Conservation (phyloP, 2,888 invertebrate species). For the Flexamia atlantica region DNA sequence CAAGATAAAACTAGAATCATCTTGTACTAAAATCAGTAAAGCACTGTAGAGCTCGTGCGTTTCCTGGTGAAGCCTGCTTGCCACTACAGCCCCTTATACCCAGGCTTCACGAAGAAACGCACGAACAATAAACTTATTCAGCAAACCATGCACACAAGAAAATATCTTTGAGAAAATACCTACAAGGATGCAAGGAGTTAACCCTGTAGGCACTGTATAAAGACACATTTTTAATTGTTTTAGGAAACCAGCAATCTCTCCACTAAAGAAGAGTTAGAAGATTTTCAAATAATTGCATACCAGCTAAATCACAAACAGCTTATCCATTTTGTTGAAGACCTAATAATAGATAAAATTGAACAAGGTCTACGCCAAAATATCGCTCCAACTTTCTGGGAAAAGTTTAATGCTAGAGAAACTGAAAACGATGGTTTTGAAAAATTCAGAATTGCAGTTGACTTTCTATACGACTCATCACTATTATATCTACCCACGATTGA, state of each 20-base stretch:
- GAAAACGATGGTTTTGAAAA: slow-evolving; percentile 79
- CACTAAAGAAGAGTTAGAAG: slow-evolving; percentile 71
- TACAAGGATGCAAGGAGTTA: too few species aligned
- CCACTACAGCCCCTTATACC: too few species aligned
- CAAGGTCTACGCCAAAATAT: slow-evolving; percentile 80
- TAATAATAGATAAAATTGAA: slow-evolving; percentile 77
- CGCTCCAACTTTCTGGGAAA: slow-evolving; percentile 82
- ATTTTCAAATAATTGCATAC: slow-evolving; percentile 73
- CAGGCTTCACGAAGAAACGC: too few species aligned
- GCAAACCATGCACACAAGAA: too few species aligned
- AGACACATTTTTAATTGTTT: slow-evolving; percentile 16
- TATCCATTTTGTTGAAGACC: slow-evolving; percentile 73
- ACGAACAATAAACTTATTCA: too few species aligned
- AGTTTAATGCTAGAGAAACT: slow-evolving; percentile 74
- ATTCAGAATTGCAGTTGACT: slow-evolving; percentile 83
- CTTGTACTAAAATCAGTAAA: too few species aligned
- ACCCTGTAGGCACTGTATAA: too few species aligned
- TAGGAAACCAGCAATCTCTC: slow-evolving; percentile 69
- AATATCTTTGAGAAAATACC: too few species aligned
- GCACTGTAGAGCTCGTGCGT: too few species aligned
- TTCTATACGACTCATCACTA: slow-evolving; percentile 79
- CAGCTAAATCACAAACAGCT: slow-evolving; percentile 73
- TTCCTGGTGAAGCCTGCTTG: too few species aligned
- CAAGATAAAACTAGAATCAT: too few species aligned
- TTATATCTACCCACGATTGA: slow-evolving; percentile 78